Conservation (phyloP, 2,113 vertebrate genomes). For the Tragelaphus imberbis region DNA sequence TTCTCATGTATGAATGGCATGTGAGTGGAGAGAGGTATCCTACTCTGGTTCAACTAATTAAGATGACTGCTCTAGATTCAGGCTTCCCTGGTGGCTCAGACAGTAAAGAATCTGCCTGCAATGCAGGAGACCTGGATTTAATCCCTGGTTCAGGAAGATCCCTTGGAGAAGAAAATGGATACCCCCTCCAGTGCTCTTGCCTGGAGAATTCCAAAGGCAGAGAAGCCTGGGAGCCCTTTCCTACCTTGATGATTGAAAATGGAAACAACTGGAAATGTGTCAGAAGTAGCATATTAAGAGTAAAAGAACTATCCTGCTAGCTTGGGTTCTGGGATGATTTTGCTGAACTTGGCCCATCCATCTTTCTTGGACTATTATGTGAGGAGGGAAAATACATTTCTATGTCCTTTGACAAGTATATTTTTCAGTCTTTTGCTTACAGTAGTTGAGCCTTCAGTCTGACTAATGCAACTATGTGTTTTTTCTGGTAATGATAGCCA, state of each 20-base stretch:
- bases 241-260: background rate
- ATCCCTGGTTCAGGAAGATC: background rate
- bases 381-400: background rate
- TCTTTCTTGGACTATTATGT: background rate
- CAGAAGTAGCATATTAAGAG: background rate
- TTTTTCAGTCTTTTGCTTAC: background rate
- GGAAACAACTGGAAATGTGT: background rate
- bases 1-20: background rate
- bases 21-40: background rate
- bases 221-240: background rate
- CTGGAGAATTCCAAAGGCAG: background rate
- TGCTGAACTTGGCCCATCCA: background rate
- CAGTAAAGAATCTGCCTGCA: background rate
- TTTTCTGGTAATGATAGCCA: background rate
- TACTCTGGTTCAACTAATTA: background rate
- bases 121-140: background rate
- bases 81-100: background rate
- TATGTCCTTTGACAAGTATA: background rate
- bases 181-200: background rate
- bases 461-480: background rate
- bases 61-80: background rate
- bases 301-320: background rate
- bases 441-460: background rate
- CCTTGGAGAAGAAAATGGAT: background rate
- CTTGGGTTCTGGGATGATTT: background rate